Conservation (phyloP, 2,113 vertebrate genomes). For the Pristiophorus japonicus region DNA sequence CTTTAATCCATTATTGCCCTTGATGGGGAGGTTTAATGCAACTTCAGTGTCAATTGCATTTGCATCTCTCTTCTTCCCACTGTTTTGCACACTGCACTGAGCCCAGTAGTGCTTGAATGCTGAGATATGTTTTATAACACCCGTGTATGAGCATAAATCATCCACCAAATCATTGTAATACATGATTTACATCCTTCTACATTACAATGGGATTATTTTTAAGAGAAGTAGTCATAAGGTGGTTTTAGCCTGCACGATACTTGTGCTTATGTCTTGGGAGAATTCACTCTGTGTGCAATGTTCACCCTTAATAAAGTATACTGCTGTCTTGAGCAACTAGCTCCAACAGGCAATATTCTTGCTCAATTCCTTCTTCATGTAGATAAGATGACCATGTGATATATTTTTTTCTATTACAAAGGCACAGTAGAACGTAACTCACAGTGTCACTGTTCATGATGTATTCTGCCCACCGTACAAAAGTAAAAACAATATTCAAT, state of each 20-base stretch:
- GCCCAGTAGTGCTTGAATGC: neutral
- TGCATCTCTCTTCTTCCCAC: constrained; percentile 42
- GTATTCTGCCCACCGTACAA: no score
- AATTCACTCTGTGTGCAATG: neutral
- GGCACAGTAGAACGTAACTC: neutral
- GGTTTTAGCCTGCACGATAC: neutral
- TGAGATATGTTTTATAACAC: constrained; percentile 21
- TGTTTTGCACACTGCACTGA: neutral
- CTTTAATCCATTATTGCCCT: constrained; percentile 83
- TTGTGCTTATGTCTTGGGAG: neutral
- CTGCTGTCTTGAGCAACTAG: neutral
- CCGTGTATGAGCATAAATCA: constrained; percentile 25
- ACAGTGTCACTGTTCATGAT: neutral
- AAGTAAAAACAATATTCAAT: neutral
- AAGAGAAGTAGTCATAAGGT: neutral
- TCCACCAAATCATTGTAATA: neutral
- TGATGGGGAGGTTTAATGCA: constrained; percentile 82
- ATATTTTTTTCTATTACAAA: neutral
- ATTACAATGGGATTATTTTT: neutral
- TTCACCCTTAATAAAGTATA: neutral
- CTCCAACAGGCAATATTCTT: neutral
- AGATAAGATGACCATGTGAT: neutral
- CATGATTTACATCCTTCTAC: constrained; percentile 20
- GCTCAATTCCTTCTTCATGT: neutral
- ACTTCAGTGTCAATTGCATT: constrained; percentile 61